Conservation (phyloP, 2,888 invertebrate species). For the Ormyrus labotus region DNA sequence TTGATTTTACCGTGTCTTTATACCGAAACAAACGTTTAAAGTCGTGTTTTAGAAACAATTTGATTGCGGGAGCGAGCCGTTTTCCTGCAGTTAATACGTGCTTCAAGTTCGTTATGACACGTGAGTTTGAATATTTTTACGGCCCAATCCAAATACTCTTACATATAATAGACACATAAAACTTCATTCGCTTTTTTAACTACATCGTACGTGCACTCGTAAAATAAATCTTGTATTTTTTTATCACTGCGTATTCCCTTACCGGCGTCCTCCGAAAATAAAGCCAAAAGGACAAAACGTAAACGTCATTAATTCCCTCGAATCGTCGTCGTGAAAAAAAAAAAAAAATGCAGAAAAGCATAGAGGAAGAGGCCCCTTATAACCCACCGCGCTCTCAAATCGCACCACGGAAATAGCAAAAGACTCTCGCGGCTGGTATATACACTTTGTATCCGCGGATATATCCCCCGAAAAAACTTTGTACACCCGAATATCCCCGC, state of each 20-base stretch:
- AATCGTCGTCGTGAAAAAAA: conserved; percentile 17
- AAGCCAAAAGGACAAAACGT: conserved; percentile 33
- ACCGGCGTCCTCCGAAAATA: conserved; percentile 23
- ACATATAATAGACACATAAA: conserved; percentile 23
- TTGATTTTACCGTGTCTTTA: too few relatives aligned
- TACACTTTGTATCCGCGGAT: neutral
- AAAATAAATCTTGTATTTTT: conserved; percentile 47
- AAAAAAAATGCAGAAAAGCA: neutral
- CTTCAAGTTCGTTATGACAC: too few relatives aligned
- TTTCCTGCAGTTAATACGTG: too few relatives aligned
- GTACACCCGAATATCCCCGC: conserved; percentile 28
- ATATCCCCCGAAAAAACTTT: conserved; percentile 35
- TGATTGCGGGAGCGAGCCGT: too few relatives aligned
- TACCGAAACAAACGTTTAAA: too few relatives aligned
- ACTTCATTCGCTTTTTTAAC: conserved; percentile 20
- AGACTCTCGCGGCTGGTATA: neutral
- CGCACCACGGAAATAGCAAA: conserved; percentile 36
- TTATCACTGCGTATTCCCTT: conserved; percentile 14
- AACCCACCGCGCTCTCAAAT: conserved; percentile 20
- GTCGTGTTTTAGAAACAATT: too few relatives aligned
- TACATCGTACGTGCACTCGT: conserved; percentile 25
- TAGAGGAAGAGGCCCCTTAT: conserved; percentile 22
- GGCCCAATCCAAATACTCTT: conserved; percentile 15
- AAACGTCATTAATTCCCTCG: conserved; percentile 43
- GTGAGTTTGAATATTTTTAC: neutral